Conservation (phyloP, 2,113 vertebrate genomes). For the Typhlomys cinereus region DNA sequence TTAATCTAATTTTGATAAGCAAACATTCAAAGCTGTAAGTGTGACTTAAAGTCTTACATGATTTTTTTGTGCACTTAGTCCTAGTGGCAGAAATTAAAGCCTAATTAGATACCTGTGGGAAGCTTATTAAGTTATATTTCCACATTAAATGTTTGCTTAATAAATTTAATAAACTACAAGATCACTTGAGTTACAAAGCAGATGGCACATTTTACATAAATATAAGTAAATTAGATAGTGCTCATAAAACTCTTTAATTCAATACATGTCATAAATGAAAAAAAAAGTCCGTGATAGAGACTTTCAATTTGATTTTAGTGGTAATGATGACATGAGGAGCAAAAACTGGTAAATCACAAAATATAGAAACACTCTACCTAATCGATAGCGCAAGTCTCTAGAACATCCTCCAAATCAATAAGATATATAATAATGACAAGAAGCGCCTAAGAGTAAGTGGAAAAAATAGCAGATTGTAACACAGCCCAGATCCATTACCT, state of each 20-base stretch:
- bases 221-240: conserved; percentile 54
- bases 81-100: conserved; percentile 58
- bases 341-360: conserved; percentile 64
- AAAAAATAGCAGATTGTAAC: conserved; percentile 31
- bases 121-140: conserved; percentile 71
- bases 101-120: conserved; percentile 69
- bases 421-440: conserved; percentile 68
- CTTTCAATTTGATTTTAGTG: conserved; percentile 25
- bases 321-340: conserved; percentile 49
- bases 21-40: conserved; percentile 28
- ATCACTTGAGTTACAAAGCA: conserved; percentile 74
- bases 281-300: neutral
- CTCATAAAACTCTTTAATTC: conserved; percentile 36
- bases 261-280: conserved; percentile 7
- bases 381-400: conserved; percentile 70
- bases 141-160: conserved; percentile 72
- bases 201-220: conserved; percentile 68
- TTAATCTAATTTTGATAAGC: conserved; percentile 23
- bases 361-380: conserved; percentile 66
- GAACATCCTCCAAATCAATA: conserved; percentile 76
- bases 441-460: conserved; percentile 47
- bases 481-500: conserved; percentile 58
- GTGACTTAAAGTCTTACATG: neutral
- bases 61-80: conserved; percentile 44
- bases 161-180: conserved; percentile 74